Evolutionary conservation across 2,113 vertebrate species (phyloP).

Genomic region (Rhynchopsitta pachyrhyncha): DNA sequence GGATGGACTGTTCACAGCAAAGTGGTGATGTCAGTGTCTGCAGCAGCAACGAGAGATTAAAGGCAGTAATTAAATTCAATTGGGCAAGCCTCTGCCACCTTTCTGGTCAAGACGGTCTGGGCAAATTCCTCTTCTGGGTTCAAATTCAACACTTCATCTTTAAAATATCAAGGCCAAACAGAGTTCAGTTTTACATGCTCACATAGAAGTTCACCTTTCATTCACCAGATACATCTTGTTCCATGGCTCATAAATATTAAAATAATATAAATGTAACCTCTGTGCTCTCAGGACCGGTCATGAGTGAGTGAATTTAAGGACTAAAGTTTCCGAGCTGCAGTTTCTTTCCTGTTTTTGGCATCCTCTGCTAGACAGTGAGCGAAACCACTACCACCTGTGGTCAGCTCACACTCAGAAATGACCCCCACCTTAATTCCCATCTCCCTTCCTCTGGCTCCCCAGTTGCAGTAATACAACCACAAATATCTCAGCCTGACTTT

Average conservation of each 20-base stretch:
- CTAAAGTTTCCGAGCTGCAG: background rate
- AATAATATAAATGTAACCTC: conserved; percentile 57
- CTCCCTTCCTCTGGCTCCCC: background rate
- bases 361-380: background rate
- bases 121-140: conserved; percentile 5
- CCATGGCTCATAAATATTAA: conserved; percentile 68
- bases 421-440: background rate
- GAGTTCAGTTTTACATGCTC: conserved; percentile 36
- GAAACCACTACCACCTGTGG: background rate
- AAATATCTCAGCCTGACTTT: background rate
- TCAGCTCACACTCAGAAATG: background rate
- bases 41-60: background rate
- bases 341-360: background rate
- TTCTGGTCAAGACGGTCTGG: background rate
- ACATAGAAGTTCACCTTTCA: conserved; percentile 30
- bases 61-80: conserved; percentile 38
- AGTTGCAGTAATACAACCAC: background rate
- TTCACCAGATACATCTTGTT: conserved; percentile 50
- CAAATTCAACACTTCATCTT: conserved; percentile 35
- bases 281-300: background rate
- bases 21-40: background rate
- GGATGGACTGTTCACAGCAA: background rate
- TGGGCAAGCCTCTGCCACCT: background rate
- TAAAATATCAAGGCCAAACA: conserved; percentile 13
- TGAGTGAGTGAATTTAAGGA: background rate